Percentiles rank a stretch among this genome's conserved stretches.
Evolutionary conservation across 2,797 vertebrate genomes (phyloP).

Genomic region (Crenichthys baileyi): DNA sequence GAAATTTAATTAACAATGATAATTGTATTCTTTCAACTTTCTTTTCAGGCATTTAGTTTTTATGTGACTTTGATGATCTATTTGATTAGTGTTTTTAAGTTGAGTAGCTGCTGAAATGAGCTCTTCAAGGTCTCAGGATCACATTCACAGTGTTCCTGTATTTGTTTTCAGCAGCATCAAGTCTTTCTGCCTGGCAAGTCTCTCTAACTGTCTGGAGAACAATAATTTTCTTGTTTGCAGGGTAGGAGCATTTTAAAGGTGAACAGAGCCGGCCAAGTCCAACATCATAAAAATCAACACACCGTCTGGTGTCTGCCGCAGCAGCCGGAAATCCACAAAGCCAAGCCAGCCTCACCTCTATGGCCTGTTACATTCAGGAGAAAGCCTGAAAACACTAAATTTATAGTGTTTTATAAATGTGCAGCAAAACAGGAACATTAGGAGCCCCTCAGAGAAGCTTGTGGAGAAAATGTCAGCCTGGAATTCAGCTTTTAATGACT

Average conservation of each 20-base stretch:
- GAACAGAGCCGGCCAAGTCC: constrained; percentile 37
- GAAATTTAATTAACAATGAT: too few relatives aligned
- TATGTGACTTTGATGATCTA: background rate
- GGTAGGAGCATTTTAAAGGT: constrained; percentile 38
- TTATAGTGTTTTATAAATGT: constrained; percentile 37
- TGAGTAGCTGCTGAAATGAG: background rate
- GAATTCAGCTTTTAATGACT: constrained; percentile 54
- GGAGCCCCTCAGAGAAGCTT: constrained; percentile 6
- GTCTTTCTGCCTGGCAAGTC: constrained; percentile 2
- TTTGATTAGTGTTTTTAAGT: background rate
- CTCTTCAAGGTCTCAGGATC: background rate
- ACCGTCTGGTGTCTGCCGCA: constrained; percentile 50
- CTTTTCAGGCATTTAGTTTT: background rate
- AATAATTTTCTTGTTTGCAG: constrained; percentile 43
- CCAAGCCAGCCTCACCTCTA: constrained; percentile 38
- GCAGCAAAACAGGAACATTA: background rate
- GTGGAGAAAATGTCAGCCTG: constrained; percentile 13
- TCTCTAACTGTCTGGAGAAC: constrained; percentile 25
- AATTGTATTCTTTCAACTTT: too few relatives aligned
- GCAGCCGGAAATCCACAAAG: constrained; percentile 62
- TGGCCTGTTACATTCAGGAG: constrained; percentile 13
- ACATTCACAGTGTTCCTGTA: background rate
- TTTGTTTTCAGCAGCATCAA: background rate
- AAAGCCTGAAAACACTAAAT: constrained; percentile 24
- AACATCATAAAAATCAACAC: constrained; percentile 55